A percentile compares a stretch with the other conserved stretches of the same genome.
phyloP scores from a whole-genome alignment of 2,113 vertebrate species.

The Clarias macrocephalus region DNA sequence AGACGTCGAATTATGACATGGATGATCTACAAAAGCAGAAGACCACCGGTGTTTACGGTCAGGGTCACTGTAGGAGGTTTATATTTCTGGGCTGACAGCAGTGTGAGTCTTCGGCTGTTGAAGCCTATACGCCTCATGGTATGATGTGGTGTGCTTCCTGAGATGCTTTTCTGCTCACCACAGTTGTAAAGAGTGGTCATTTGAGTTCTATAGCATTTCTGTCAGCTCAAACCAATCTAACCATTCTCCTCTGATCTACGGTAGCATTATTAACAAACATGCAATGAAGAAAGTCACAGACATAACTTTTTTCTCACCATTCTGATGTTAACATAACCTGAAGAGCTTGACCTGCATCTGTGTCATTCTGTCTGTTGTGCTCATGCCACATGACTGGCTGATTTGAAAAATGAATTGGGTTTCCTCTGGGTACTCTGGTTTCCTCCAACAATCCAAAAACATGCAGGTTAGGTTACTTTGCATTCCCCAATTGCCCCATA shows the following conservation, averaged over 20 bases:
- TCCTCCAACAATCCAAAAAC: too few species aligned
- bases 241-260: not conserved
- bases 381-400: not conserved
- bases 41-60: too few species aligned
- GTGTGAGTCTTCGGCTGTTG: not conserved
- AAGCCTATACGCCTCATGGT: not conserved
- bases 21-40: not conserved
- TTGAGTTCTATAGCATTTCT: not conserved
- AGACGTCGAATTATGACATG: not conserved
- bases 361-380: not conserved
- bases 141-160: not conserved
- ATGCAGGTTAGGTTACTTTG: too few species aligned
- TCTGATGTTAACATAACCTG: not conserved
- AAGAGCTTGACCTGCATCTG: not conserved
- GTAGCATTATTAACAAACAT: not conserved
- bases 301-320: not conserved
- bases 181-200: not conserved
- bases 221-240: not conserved
- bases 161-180: constrained; percentile 2
- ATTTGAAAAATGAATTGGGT: not conserved
- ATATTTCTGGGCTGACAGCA: not conserved
- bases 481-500: too few species aligned
- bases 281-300: not conserved
- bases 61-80: not conserved
- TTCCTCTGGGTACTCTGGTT: too few species aligned